Base-by-base conservation (phyloP, 2,113 vertebrate genomes). In the Serinus canaria region DNA sequence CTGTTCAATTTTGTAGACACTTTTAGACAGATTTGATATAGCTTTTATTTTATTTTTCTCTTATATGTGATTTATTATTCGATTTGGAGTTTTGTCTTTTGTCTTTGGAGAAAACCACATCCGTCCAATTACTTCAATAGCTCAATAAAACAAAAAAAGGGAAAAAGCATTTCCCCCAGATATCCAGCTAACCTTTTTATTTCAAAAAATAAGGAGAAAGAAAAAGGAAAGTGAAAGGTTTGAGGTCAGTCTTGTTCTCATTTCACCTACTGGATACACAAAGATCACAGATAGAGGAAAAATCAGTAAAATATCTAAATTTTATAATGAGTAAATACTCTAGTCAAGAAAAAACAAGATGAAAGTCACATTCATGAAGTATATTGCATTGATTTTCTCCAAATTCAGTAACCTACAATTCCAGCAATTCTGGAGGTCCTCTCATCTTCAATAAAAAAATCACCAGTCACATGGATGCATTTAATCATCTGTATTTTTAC, bases 1-100 rank as follows among this genome's bases (percentile, higher is more conserved):
- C 49, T 77, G 91, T 90, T 96, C 94, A 94, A 92, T 96, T 95
- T 83, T 88, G 70, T 77, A 66, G 67, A 91, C 78, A 67, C 72
- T 96, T 95, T 95, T 55, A 95, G 94, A 96, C 85, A 94, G 91
- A 91, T 95, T 88, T 96, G 89, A 94, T 97, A 92, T 50, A 95
- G 84, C 82, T 91, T 95, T 96, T 95, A 94, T 95, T 96, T 95
- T 95, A 91, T 95, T 92, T 89, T 95, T 89, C 84, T 90, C 46
- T 77, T 96, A 35, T 41, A 84, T 79, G 63, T 92, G 91, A 96
- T 96, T 95, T 95, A 94, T 94, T 94, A 94, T 97, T 96, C 3
- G 8, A 94, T 95, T 95, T 88, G 43, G 39, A 77, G 43, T 62
- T 93, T 87, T 89, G 52, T 89, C 76, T 94, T 95, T 62, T 83